Evolutionary conservation across 2,888 invertebrate species (phyloP), one percentile per base, ranked within the genome.

Genomic region (Drosophila helvetica): DNA sequence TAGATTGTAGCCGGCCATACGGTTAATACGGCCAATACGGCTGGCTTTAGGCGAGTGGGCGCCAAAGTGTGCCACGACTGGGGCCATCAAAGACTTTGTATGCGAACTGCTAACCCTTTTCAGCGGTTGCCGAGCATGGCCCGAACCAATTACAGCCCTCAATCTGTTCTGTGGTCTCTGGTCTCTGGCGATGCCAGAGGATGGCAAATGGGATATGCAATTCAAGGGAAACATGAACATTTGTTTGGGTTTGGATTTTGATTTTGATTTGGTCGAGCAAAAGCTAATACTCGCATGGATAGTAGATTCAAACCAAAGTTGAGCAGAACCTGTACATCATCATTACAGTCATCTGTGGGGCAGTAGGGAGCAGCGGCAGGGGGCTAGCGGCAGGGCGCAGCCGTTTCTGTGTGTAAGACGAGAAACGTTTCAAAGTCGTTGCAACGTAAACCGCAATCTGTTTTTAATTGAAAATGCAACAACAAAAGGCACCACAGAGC

Each of bases 391-490:
- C 38, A 15, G 22, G 22, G 22, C 4, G 38, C 38, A 38, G 38
- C 38, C 10, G 27, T 57, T 15, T n/a, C 38, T 53, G 48, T 48
- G 47, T 80, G 83, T 83, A 83, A 83, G 85, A 64, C 75, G 86
- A 88, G 86, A 79, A 86, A 83, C 67, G 63, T 74, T 84, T 83
- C 83, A 83, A 88, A 88, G 84, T 86, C 88, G 78, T 75, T 72
- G 75, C 62, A 50, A 71, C 58, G 58, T 38, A 72, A 83, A 83
- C 83, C 88, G 88, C 83, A 83, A 83, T 68, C 78, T 57, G 82
- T 77, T 83, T 81, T 79, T 73, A 83, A 88, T 83, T 86, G 77
- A 83, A 82, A 77, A 66, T 43, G 46, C 47, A 46, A 59, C 48
- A 60, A 45, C 27, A 52, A 15, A 15, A 9, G n/a, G 18, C 47